phyloP scores from a whole-genome alignment of 2,797 vertebrate genomes.

The Rachycentron canadum region DNA sequence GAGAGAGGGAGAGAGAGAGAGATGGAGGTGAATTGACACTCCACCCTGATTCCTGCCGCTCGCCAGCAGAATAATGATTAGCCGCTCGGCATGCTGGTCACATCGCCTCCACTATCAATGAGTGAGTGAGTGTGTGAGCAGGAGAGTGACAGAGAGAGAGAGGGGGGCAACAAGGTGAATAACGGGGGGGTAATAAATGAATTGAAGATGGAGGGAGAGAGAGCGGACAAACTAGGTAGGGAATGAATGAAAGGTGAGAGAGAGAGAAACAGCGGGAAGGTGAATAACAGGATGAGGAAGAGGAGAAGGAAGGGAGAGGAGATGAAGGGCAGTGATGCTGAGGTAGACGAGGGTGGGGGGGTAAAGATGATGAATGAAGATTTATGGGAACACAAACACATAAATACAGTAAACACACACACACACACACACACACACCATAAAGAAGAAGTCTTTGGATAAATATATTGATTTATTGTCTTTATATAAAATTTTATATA shows the following conservation, averaged over 20 bases:
- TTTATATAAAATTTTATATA: not conserved
- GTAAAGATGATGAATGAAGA: conserved; percentile 64
- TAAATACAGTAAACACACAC: conserved; percentile 33
- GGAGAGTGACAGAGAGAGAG: conserved; percentile 30
- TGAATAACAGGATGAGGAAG: conserved; percentile 15
- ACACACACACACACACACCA: conserved; percentile 7
- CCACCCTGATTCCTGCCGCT: conserved; percentile 69
- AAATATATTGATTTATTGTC: not conserved
- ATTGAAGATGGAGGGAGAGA: conserved; percentile 16
- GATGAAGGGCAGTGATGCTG: conserved; percentile 59
- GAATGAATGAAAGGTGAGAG: conserved; percentile 29
- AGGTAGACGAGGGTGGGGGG: conserved; percentile 39
- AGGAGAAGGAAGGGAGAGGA: conserved; percentile 19
- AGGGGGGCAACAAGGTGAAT: conserved; percentile 45
- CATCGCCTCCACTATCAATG: conserved; percentile 80
- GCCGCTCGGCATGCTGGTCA: conserved; percentile 81
- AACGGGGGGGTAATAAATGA: conserved; percentile 18
- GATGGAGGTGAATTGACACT: conserved; percentile 77
- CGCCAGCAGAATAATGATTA: conserved; percentile 81
- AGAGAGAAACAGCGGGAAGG: conserved; percentile 29
- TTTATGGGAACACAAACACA: conserved; percentile 47
- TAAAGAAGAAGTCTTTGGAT: not conserved
- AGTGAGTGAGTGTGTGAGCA: conserved; percentile 65
- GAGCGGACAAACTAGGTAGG: conserved; percentile 3
- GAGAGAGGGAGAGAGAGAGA: conserved; percentile 21